Evolutionary conservation across 2,113 vertebrate genomes (phyloP).

Genomic region (Poicephalus gulielmi): DNA sequence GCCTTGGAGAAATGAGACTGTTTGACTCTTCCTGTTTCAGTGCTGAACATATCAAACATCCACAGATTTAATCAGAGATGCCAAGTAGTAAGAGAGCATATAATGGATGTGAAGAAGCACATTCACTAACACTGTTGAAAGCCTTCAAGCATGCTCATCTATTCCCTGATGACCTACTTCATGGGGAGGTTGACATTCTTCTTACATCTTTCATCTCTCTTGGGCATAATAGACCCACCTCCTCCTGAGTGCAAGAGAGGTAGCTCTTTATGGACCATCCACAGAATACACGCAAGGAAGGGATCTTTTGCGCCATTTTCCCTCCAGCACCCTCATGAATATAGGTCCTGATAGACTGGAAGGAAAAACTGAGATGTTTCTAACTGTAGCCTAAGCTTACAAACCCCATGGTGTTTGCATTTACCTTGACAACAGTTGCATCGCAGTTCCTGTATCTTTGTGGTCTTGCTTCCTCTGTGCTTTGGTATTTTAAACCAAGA

Average conservation of each 20-base stretch:
- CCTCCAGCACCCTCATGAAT: not conserved
- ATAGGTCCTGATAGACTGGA: not conserved
- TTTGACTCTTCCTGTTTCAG: not conserved
- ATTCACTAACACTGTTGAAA: not conserved
- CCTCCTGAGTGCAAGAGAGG: not conserved
- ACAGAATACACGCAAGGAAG: not conserved
- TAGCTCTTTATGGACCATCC: not conserved
- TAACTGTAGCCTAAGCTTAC: not conserved
- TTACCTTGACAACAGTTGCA: not conserved
- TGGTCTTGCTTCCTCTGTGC: constrained; percentile 5
- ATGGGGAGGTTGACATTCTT: not conserved
- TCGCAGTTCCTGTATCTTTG: not conserved
- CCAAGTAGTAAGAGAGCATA: not conserved
- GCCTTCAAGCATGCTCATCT: not conserved
- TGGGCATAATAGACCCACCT: not conserved
- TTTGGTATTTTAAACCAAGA: not conserved
- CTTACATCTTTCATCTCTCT: not conserved
- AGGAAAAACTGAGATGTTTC: not conserved
- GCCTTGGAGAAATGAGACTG: not conserved
- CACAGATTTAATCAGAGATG: not conserved
- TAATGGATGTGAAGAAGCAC: not conserved
- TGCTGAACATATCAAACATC: not conserved
- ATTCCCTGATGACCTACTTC: not conserved
- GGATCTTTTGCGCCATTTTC: not conserved
- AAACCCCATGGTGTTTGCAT: not conserved